A percentile compares a stretch with the other conserved stretches of the same genome.
phyloP scores from a whole-genome alignment of 2,888 invertebrate genomes.

The Mythimna albipuncta region DNA sequence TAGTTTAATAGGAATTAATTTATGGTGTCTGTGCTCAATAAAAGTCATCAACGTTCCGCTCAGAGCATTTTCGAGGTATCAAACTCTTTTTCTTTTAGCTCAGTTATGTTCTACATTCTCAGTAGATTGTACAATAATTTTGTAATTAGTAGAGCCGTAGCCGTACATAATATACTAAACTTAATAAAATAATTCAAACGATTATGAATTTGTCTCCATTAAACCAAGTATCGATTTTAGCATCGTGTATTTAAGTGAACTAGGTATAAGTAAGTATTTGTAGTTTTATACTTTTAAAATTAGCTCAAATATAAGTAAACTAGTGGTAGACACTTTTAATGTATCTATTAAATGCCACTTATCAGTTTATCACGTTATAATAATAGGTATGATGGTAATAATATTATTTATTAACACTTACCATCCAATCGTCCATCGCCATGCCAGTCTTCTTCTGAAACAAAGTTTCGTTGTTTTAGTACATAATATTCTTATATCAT shows the following conservation, averaged over 20 bases:
- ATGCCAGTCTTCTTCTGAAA: slow-evolving; percentile 92
- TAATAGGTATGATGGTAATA: not conserved
- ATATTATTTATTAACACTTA: slow-evolving; percentile 68
- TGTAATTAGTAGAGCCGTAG: not conserved
- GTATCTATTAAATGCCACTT: slow-evolving; percentile 26
- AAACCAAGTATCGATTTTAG: no score
- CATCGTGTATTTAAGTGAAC: no score
- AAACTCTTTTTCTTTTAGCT: not conserved
- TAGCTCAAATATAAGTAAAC: no score
- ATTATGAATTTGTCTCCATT: no score
- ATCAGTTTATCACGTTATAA: slow-evolving; percentile 15
- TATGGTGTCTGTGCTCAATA: slow-evolving; percentile 7
- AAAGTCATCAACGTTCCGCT: not conserved
- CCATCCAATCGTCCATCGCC: slow-evolving; percentile 88
- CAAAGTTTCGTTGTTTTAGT: slow-evolving; percentile 70
- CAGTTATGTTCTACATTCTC: not conserved
- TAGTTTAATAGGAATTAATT: slow-evolving; percentile 20
- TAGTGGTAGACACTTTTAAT: not conserved
- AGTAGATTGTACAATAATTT: not conserved
- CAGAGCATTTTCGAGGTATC: not conserved
- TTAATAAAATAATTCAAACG: no score
- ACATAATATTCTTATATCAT: slow-evolving; percentile 13
- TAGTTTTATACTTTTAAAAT: no score
- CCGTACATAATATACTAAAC: no score
- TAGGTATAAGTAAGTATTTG: no score